Percentiles rank a stretch among this genome's conserved stretches.
phyloP scores from a whole-genome alignment of 1,140 invertebrate genomes.

The Acyrthosiphon pisum region DNA sequence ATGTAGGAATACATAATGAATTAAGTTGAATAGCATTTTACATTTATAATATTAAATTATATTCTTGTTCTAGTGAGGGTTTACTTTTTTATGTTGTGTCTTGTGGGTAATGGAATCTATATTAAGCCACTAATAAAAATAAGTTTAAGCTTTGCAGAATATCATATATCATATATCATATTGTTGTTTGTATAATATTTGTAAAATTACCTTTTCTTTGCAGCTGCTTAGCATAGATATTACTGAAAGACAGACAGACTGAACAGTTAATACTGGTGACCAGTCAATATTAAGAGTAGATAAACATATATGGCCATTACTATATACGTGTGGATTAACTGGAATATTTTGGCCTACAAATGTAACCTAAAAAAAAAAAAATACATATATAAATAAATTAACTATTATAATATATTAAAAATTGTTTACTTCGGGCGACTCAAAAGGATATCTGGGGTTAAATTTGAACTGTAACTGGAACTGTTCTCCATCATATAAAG shows the following conservation, averaged over 20 bases:
- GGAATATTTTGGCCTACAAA: slow-evolving; percentile 87
- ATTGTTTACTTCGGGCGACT: too few relatives aligned
- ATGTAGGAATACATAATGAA: too few relatives aligned
- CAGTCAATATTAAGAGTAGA: slow-evolving; percentile 99
- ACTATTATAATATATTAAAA: too few relatives aligned
- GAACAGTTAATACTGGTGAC: slow-evolving; percentile 96
- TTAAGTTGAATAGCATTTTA: too few relatives aligned
- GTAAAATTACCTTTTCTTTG: slow-evolving; percentile 80
- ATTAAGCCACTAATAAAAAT: slow-evolving; percentile 43
- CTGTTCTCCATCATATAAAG: too few relatives aligned
- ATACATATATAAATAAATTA: background rate
- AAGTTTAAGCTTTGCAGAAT: background rate
- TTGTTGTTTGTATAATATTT: background rate
- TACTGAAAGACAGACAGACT: slow-evolving; percentile 95
- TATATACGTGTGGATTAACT: slow-evolving; percentile 97
- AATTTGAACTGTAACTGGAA: too few relatives aligned
- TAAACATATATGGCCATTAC: slow-evolving; percentile 98
- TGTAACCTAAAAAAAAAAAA: background rate
- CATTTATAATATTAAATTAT: too few relatives aligned
- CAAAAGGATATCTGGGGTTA: too few relatives aligned
- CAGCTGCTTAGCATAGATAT: slow-evolving; percentile 98
- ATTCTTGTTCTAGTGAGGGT: too few relatives aligned
- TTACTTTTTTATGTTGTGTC: too few relatives aligned
- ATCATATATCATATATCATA: background rate
- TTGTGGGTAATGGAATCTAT: background rate